A percentile compares a stretch with the other conserved stretches of the same genome.
Conservation (phyloP, 2,113 vertebrate species). For the Chaenogobius annularis region DNA sequence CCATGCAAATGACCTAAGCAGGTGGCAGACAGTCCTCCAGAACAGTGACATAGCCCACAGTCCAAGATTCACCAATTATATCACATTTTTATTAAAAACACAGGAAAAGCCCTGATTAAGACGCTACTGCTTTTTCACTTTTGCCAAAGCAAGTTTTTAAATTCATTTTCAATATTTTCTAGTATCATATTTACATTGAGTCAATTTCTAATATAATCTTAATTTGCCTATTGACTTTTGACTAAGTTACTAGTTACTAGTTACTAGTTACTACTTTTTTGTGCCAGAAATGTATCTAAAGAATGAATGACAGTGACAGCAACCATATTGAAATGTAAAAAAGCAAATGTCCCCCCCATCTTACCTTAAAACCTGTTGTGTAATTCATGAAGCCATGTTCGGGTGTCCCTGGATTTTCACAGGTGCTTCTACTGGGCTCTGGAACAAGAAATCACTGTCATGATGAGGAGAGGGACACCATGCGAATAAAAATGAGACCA, state of each 20-base stretch:
- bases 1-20: too few species aligned
- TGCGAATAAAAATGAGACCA: constrained; percentile 29
- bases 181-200: neutral
- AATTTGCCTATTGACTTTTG: neutral
- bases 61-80: too few species aligned
- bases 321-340: neutral
- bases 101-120: too few species aligned
- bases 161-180: too few species aligned
- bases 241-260: neutral
- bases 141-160: too few species aligned
- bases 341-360: neutral
- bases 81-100: too few species aligned
- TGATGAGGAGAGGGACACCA: constrained; percentile 19
- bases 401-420: constrained; percentile 93
- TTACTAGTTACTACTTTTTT: too few species aligned
- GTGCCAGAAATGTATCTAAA: too few species aligned
- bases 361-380: constrained; percentile 96
- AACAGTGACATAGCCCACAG: too few species aligned
- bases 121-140: too few species aligned
- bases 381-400: constrained; percentile 92
- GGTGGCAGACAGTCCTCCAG: too few species aligned
- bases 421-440: constrained; percentile 91
- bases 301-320: too few species aligned
- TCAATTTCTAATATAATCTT: neutral
- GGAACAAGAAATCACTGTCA: constrained; percentile 47